Percentiles rank a stretch among this genome's conserved stretches.
phyloP scores from a whole-genome alignment of 2,797 vertebrate species.

The Etheostoma nigrum region DNA sequence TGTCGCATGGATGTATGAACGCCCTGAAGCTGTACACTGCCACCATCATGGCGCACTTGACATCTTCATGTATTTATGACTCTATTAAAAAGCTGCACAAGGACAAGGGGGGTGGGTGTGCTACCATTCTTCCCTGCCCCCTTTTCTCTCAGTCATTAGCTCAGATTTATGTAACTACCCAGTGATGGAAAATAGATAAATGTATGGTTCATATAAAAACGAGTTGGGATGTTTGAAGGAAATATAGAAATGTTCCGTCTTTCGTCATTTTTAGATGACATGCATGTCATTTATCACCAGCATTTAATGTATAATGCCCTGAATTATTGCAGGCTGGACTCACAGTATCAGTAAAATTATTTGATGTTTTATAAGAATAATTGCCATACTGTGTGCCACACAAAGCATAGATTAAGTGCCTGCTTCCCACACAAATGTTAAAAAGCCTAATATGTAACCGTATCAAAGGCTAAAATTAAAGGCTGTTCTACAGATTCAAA shows the following conservation, averaged over 20 bases:
- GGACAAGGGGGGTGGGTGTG: conserved; percentile 59
- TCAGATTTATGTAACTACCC: conserved; percentile 70
- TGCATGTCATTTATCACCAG: conserved; percentile 34
- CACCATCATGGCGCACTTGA: conserved; percentile 58
- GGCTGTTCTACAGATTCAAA: neutral
- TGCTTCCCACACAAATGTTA: neutral
- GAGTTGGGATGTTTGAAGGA: conserved; percentile 32
- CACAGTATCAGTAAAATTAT: neutral
- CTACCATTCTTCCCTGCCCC: conserved; percentile 42
- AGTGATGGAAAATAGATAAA: conserved; percentile 54
- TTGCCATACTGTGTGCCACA: neutral
- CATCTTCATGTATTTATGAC: conserved; percentile 81
- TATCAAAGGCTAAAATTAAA: conserved; percentile 10
- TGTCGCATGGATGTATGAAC: conserved; percentile 72
- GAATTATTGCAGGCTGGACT: conserved; percentile 3
- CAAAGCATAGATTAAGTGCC: conserved; percentile 13
- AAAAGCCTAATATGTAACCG: neutral
- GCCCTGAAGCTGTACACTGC: conserved; percentile 70
- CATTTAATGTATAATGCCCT: conserved; percentile 22
- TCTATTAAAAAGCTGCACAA: conserved; percentile 80
- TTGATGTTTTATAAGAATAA: neutral
- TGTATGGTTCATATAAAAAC: conserved; percentile 47
- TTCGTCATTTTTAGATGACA: conserved; percentile 39
- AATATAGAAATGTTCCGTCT: conserved; percentile 21
- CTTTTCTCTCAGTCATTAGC: conserved; percentile 58